phyloP scores from a whole-genome alignment of 2,113 vertebrate genomes.

The Oryzias javanicus region DNA sequence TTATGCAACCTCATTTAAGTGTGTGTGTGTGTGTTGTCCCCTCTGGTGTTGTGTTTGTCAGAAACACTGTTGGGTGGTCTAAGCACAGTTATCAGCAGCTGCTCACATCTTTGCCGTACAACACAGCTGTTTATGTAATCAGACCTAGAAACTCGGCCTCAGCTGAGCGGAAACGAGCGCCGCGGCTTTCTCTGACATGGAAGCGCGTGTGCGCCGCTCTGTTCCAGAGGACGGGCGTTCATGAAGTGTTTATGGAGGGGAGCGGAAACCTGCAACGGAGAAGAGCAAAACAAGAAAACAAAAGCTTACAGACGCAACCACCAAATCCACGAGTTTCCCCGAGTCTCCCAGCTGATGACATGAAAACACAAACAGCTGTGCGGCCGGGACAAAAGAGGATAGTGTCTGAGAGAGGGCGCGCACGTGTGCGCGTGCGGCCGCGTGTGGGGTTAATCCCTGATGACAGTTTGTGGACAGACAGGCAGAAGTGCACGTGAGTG shows the following conservation, averaged over 20 bases:
- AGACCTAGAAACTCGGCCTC: conserved; percentile 23
- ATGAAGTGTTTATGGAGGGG: conserved; percentile 4
- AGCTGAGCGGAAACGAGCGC: no score
- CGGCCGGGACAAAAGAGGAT: conserved; percentile 35
- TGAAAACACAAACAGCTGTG: conserved; percentile 50
- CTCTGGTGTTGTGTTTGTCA: conserved; percentile 30
- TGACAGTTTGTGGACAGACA: conserved; percentile 21
- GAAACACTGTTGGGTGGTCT: conserved; percentile 21
- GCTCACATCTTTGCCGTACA: conserved; percentile 37
- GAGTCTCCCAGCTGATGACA: conserved; percentile 23
- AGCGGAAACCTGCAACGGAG: conserved; percentile 6
- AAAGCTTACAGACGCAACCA: conserved; percentile 24
- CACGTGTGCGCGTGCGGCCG: conserved; percentile 26
- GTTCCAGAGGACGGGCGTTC: neutral
- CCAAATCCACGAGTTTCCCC: conserved; percentile 38
- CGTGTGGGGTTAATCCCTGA: conserved; percentile 37
- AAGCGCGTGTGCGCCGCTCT: neutral
- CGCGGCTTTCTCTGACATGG: no score
- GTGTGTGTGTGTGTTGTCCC: conserved; percentile 23
- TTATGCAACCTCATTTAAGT: conserved; percentile 39
- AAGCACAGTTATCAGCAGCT: conserved; percentile 50
- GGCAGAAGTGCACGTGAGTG: conserved; percentile 16
- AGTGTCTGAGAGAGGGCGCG: conserved; percentile 8
- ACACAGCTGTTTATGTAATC: conserved; percentile 40
- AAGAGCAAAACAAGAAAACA: conserved; percentile 17